These are phyloP conservation scores for Ethmia dodecea DNA, from an alignment of 2,888 invertebrate genomes.

Conservation along the genomic window DNA sequence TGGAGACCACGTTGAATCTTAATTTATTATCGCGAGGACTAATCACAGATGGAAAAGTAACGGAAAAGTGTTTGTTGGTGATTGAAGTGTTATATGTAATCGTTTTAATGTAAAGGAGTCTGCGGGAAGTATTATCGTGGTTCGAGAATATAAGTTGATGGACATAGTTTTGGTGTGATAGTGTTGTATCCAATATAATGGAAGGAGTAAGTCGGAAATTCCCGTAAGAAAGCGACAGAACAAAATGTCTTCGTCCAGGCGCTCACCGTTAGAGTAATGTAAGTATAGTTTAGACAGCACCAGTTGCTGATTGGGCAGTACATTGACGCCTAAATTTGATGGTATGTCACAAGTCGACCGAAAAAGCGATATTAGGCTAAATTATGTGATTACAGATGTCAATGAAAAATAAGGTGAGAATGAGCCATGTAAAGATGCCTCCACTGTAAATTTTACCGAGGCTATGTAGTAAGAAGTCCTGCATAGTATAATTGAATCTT, in stretches of 20 bases:
- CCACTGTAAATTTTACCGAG: slow-evolving; percentile 46
- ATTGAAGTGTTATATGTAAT: slow-evolving; percentile 62
- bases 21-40: slow-evolving; percentile 74
- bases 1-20: slow-evolving; percentile 64
- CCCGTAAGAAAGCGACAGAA: slow-evolving; percentile 54
- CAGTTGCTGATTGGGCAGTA: slow-evolving; percentile 28
- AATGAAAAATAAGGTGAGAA: slow-evolving; percentile 28
- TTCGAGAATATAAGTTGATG: slow-evolving; percentile 48
- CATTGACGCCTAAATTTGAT: slow-evolving; percentile 46
- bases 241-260: slow-evolving; percentile 44
- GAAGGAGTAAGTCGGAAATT: slow-evolving; percentile 64
- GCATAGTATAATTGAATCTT: slow-evolving; percentile 54
- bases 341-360: slow-evolving; percentile 50
- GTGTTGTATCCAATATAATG: slow-evolving; percentile 75
- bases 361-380: slow-evolving; percentile 46
- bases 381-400: slow-evolving; percentile 45
- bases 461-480: slow-evolving; percentile 42
- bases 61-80: slow-evolving; percentile 66
- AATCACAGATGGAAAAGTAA: slow-evolving; percentile 64
- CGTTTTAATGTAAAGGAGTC: slow-evolving; percentile 38
- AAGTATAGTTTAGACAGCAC: slow-evolving; percentile 49
- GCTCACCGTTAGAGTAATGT: slow-evolving; percentile 50
- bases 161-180: slow-evolving; percentile 72
- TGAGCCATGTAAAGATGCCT: slow-evolving; percentile 31
- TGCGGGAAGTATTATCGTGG: slow-evolving; percentile 56